Evolutionary conservation across 2,113 vertebrate species (phyloP), one percentile per base, ranked within the genome.

Genomic region (Macquaria ambigua): DNA sequence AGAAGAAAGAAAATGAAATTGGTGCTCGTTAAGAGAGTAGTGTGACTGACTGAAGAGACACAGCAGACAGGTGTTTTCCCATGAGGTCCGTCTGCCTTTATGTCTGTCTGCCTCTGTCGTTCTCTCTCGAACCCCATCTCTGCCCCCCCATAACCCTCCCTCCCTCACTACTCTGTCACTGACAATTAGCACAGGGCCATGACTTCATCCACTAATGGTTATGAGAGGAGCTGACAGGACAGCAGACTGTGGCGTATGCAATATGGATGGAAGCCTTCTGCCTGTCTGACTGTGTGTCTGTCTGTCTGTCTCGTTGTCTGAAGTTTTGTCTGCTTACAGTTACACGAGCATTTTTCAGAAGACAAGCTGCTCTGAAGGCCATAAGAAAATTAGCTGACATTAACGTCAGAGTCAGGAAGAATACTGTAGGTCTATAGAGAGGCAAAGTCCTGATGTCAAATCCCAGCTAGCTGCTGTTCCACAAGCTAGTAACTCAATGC

Each of bases 181-280:
- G 87, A 81, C 89, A 90, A 85, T 95, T 93, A 94, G 70, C 85
- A 83, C 69, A 59, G 80, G 90, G 80, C 86, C 89, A 90, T 94
- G 91, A 94, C 93, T 90, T 94, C 91, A 95, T 93, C 93, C 89
- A 5, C 89, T 94, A 93, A 93, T 94, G 94, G 90, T 70, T 82
- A 43, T 64, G 79, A 74, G 82, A 79, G 66, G 81, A 86, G 74
- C 74, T 80, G 91, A 90, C 85, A 81, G 79, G 61, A 75, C 39
- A 16, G 80, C 80, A 76, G 74, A 85, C 86, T 73, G 74, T 1
- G 53, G 41, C n/a, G 23, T 58, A 76, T 82, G 66, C 79, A 83
- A 74, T 81, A 83, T 79, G 74, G 85, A 89, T 83, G 81, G 52
- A 66, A 74, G 46, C 74, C 71, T 41, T 59, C 80, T 66, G 82